Evolutionary conservation across 2,113 vertebrate genomes (phyloP).

Genomic region (Pholis gunnellus): DNA sequence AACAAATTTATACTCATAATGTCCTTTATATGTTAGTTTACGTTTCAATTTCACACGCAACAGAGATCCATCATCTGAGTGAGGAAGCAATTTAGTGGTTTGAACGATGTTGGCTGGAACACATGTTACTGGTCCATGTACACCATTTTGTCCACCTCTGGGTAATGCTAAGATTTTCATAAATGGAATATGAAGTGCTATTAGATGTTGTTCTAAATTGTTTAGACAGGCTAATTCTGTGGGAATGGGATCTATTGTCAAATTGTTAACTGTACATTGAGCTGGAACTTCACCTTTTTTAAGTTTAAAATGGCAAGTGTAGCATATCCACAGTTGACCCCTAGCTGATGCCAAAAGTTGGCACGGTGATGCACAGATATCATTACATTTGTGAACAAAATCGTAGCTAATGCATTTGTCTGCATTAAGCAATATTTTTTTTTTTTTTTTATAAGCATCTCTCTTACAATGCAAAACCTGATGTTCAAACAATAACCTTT

Average conservation of each 20-base stretch:
- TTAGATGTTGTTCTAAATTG: constrained; percentile 34
- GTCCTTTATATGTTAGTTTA: neutral
- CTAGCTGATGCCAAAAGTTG: too few relatives aligned
- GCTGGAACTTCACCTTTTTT: neutral
- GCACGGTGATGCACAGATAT: too few relatives aligned
- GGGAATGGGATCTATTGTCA: neutral
- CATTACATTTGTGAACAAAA: too few relatives aligned
- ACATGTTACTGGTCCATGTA: constrained; percentile 15
- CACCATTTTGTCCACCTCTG: constrained; percentile 31
- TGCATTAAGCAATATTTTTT: too few relatives aligned
- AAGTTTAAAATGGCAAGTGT: neutral
- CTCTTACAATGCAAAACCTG: too few relatives aligned
- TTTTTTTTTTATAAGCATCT: too few relatives aligned
- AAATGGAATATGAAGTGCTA: constrained; percentile 32
- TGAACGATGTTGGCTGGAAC: constrained; percentile 4
- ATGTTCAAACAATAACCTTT: too few relatives aligned
- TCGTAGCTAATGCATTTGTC: too few relatives aligned
- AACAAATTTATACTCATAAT: constrained; percentile 32
- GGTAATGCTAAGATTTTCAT: constrained; percentile 29
- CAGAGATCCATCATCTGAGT: neutral
- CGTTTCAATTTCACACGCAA: constrained; percentile 29
- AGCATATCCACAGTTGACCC: neutral
- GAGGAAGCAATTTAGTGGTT: neutral
- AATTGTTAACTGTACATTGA: neutral
- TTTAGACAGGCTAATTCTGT: neutral